Evolutionary conservation across 1,140 invertebrate genomes (phyloP), one percentile per base, ranked within the genome.

Genomic region (Lordiphosa clarofinis): DNA sequence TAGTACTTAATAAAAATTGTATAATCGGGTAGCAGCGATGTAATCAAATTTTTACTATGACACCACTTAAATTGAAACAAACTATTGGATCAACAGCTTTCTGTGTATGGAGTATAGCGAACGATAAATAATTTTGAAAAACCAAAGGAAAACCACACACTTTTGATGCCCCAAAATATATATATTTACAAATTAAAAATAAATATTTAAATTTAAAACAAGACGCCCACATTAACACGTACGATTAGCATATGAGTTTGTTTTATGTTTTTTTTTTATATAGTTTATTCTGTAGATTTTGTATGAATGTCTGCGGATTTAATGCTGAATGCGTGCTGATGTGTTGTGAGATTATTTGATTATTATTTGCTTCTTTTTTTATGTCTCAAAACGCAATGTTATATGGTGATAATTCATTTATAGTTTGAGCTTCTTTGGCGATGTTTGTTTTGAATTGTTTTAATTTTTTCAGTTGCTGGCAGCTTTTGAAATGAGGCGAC

Each of bases 401-500:
- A 68, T 46, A 46, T 46, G 43, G 67, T 68, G 64, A 52, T 44
- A 67, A 68, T 46, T 68, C 48, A 59, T 68, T 68, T 68, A 53
- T 68, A 68, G 64, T 65, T 68, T 46, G 44, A 64, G 64, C 64
- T 59, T 67, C 64, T 52, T 59, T 28, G 48, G 47, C 48, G 55
- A 57, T 64, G 54, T 39, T 67, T 46, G 46, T 38, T 38, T 33
- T 28, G 39, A 50, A 42, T 66, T 52, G 8, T 31, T 21, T n/a
- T 42, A 48, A 31, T 54, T 12, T 24, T 37, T 55, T 28, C 39
- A 35, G 43, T 58, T 66, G 61, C 59, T 61, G 56, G 48, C 68
- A 50, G 68, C 56, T 49, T 56, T 56, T 63, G 46, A 39, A 73
- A 75, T 81, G 76, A 81, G 60, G 50, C 78, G 73, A 59, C 74